Conservation (phyloP, 92 coral and sea anemone genomes). For the Plumapathes pennacea region DNA sequence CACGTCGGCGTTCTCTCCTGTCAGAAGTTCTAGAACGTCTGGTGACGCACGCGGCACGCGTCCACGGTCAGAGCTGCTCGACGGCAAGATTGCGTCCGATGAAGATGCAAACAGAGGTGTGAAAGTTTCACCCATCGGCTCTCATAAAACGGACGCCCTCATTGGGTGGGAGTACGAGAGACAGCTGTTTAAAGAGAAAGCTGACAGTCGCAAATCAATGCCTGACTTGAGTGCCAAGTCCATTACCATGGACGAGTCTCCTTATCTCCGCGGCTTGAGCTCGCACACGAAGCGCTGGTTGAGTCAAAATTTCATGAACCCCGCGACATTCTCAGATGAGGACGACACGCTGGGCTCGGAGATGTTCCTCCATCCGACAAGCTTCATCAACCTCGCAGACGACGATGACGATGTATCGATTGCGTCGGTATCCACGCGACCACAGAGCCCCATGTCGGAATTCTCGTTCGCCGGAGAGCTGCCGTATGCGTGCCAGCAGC, state of each 20-base stretch:
- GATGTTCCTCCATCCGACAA: conserved; percentile 72
- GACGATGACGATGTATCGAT: conserved; percentile 53
- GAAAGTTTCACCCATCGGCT: neutral
- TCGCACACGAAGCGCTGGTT: conserved; percentile 84
- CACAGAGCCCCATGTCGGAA: conserved; percentile 89
- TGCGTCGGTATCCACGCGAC: conserved; percentile 60
- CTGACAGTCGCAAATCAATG: conserved; percentile 78
- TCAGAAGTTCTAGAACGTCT: conserved; percentile 10
- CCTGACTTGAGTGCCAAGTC: conserved; percentile 62
- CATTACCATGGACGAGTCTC: conserved; percentile 17
- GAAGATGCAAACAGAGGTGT: conserved; percentile 32
- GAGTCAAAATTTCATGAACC: conserved; percentile 80
- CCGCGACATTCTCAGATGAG: conserved; percentile 31
- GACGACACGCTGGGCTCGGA: conserved; percentile 63
- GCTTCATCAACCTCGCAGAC: conserved; percentile 59
- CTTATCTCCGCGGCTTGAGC: conserved; percentile 67
- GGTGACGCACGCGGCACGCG: conserved; percentile 21
- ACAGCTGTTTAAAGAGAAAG: conserved; percentile 50
- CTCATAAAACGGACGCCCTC: conserved; percentile 16
- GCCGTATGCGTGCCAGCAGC: conserved; percentile 55
- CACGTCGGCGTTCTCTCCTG: conserved; percentile 54
- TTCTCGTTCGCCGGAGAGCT: conserved; percentile 84
- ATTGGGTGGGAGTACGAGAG: conserved; percentile 22
- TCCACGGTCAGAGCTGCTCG: conserved; percentile 33
- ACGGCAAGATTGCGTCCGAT: conserved; percentile 19